Base-by-base conservation (phyloP, 2,888 invertebrate genomes). In the Leptopilina drosophilae region DNA sequence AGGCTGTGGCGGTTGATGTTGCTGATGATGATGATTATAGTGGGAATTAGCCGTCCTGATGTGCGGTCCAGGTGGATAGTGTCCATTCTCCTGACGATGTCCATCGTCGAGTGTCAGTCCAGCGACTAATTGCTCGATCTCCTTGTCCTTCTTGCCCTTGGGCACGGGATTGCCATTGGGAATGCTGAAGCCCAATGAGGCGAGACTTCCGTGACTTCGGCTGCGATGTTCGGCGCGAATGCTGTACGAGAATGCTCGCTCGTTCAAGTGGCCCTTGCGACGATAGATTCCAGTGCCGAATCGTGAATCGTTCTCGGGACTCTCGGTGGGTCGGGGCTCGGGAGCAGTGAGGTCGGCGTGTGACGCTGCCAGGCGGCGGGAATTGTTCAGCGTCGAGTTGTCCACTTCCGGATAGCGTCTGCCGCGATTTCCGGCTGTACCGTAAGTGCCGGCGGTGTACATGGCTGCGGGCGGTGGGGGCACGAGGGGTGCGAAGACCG, bases 221-320 rank as follows among this genome's bases (percentile, higher is more conserved):
- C 97, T 97, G 84, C 98, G 94, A 90, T 98, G 98, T 91, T 98
- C 98, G 91, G 98, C 98, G 79, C 98, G 93, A 89, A 98, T 98
- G 86, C 98, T 98, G 92, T 98, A 98, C 79, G 97, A 97, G 90
- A 98, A 98, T 40, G 98, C 98, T 77, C 98, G 93, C 91, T 98
- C 98, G 92, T 98, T 98, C 84, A 98, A 92, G 89, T 98, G 98
- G 0, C 98, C 98, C 88, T 98, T 97, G 89, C 97, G 96, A 87
- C 97, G 93, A 90, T 98, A 98, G 83, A 98, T 97, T n/a, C 96
- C 96, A 0, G 96, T 96, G 76, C 97, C 94, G 88, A 94, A 95
- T 11, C 94, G 94, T 64, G 95, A 95, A 80, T 94, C 94, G 80
- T 92, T 92, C 77, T 90, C 90, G 3, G 90, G 89, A 79, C 89